Evolutionary conservation across 2,113 vertebrate genomes (phyloP).

Genomic region (Pygoscelis adeliae): DNA sequence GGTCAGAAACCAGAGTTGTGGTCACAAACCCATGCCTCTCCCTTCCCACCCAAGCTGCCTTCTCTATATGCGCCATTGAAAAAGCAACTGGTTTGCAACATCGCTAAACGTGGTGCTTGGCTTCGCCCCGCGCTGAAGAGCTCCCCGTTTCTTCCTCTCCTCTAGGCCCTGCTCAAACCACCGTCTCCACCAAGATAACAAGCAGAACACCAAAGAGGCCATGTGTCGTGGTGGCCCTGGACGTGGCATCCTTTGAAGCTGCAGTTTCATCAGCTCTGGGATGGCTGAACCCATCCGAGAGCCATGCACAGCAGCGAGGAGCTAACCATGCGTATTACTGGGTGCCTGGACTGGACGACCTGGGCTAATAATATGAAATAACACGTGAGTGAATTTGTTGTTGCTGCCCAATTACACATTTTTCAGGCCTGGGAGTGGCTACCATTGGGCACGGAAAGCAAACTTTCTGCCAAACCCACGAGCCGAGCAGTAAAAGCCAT

Average conservation of each 20-base stretch:
- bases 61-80: rapidly evolving
- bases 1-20: neutral
- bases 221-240: rapidly evolving
- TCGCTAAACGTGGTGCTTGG: rapidly evolving
- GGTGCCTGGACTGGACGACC: neutral
- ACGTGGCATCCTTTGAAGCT: neutral
- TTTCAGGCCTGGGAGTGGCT: neutral
- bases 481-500: neutral
- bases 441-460: neutral
- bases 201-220: neutral
- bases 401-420: neutral
- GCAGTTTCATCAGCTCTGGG: neutral
- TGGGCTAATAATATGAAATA: neutral
- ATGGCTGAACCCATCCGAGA: neutral
- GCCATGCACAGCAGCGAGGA: neutral
- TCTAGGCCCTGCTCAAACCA: neutral
- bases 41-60: neutral
- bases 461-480: neutral
- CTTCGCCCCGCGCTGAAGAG: rapidly evolving
- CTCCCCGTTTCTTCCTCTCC: neutral
- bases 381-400: neutral
- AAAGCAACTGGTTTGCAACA: neutral
- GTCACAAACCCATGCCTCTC: rapidly evolving
- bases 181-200: neutral
- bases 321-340: rapidly evolving